Evolutionary conservation across 2,888 invertebrate genomes (phyloP).

Genomic region (Trichogramma dendrolimi): DNA sequence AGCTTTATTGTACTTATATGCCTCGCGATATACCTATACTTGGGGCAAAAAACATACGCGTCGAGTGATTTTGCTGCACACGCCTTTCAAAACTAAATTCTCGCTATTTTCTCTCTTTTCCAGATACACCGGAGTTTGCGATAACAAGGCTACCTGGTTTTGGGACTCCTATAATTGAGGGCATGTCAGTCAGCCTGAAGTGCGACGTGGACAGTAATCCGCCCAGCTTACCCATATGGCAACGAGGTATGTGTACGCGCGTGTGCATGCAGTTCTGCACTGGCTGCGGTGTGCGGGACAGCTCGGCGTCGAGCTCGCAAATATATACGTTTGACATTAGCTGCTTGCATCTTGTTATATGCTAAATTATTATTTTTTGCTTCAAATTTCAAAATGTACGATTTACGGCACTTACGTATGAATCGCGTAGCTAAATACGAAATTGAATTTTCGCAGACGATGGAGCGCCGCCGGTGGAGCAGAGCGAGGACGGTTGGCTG

Average conservation of each 20-base stretch:
- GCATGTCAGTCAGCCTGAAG: slow-evolving; percentile 82
- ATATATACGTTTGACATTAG: too few species aligned
- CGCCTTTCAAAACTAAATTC: neutral
- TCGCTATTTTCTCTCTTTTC: slow-evolving; percentile 38
- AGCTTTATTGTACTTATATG: too few species aligned
- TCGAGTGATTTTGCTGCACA: too few species aligned
- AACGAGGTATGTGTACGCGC: slow-evolving; percentile 53
- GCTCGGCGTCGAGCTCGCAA: too few species aligned
- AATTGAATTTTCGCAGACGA: slow-evolving; percentile 44
- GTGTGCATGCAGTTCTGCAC: too few species aligned
- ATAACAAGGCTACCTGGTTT: slow-evolving; percentile 91
- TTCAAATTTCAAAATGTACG: neutral
- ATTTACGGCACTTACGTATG: neutral
- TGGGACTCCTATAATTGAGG: slow-evolving; percentile 82
- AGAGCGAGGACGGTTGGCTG: slow-evolving; percentile 73
- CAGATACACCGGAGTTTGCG: slow-evolving; percentile 89
- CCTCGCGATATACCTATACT: too few species aligned
- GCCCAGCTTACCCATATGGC: slow-evolving; percentile 79
- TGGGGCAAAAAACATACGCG: too few species aligned
- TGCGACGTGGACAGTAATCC: slow-evolving; percentile 94
- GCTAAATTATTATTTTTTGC: too few species aligned
- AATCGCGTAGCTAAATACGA: too few species aligned
- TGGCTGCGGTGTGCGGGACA: too few species aligned
- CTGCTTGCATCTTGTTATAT: too few species aligned
- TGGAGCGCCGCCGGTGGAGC: slow-evolving; percentile 57